A percentile compares a stretch with the other conserved stretches of the same genome.
These are phyloP conservation scores for Odontocolon sp. DNA, from an alignment of 2,888 invertebrate species.

Conservation along the genomic window DNA sequence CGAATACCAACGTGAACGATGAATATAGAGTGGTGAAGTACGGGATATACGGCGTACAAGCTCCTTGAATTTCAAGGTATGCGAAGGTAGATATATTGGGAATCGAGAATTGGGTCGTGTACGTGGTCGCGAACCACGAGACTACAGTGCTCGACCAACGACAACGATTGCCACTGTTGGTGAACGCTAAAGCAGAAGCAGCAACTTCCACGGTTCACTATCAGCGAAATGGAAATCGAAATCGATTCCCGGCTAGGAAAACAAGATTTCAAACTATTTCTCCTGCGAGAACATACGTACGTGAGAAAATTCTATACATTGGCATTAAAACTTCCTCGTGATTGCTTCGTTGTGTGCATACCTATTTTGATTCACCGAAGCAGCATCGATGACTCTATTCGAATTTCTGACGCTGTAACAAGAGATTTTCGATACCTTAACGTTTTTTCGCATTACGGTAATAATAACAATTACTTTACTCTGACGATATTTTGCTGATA, in stretches of 20 bases:
- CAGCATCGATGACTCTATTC: background rate
- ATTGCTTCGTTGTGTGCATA: background rate
- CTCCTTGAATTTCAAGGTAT: constrained; percentile 47
- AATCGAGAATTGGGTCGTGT: constrained; percentile 48
- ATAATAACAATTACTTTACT: no score
- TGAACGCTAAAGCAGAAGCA: constrained; percentile 24
- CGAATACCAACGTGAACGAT: constrained; percentile 22
- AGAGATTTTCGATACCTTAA: no score
- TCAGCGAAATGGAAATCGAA: constrained; percentile 41
- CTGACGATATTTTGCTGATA: no score
- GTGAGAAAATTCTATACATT: constrained; percentile 39
- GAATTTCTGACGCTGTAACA: no score
- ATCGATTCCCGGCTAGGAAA: constrained; percentile 44
- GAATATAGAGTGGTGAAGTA: constrained; percentile 31
- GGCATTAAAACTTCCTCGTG: constrained; percentile 19
- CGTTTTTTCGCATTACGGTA: no score
- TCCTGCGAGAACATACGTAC: constrained; percentile 15
- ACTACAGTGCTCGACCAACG: background rate
- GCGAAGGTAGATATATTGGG: constrained; percentile 11
- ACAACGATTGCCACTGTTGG: constrained; percentile 31
- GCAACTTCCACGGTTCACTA: background rate
- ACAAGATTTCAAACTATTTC: constrained; percentile 25
- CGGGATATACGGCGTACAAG: constrained; percentile 12
- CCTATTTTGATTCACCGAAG: background rate
- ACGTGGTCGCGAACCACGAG: constrained; percentile 43